Percentiles rank a stretch among this genome's conserved stretches.
phyloP scores from a whole-genome alignment of 1,140 invertebrate species.

The Anastrepha obliqua region DNA sequence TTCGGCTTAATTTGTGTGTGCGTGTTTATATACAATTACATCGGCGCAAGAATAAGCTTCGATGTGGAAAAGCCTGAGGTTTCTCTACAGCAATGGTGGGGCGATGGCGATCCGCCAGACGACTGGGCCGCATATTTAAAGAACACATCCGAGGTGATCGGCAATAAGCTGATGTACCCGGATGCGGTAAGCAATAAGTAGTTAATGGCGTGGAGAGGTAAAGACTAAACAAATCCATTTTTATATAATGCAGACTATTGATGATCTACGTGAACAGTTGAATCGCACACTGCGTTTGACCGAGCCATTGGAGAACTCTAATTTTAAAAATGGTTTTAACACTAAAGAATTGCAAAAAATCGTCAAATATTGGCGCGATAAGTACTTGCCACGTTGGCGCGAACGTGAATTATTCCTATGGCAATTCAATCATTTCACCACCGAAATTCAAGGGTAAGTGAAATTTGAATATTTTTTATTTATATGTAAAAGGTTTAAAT shows the following conservation, averaged over 20 bases:
- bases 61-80: constrained; percentile 62
- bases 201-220: not conserved
- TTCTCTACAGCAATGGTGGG: constrained; percentile 68
- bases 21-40: constrained; percentile 64
- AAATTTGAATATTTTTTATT: not conserved
- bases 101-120: constrained; percentile 65
- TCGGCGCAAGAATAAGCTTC: constrained; percentile 59
- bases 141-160: constrained; percentile 65
- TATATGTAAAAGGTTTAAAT: not conserved
- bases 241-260: constrained; percentile 63
- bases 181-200: constrained; percentile 59
- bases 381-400: constrained; percentile 83
- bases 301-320: constrained; percentile 79
- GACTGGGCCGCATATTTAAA: constrained; percentile 67
- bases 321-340: constrained; percentile 88
- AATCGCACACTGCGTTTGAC: constrained; percentile 64
- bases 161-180: constrained; percentile 64
- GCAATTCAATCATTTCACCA: constrained; percentile 84
- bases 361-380: constrained; percentile 82
- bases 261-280: constrained; percentile 60
- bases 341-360: constrained; percentile 80
- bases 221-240: not conserved
- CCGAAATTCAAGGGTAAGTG: constrained; percentile 80
- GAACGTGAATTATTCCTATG: constrained; percentile 83
- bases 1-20: constrained; percentile 54